Conservation (phyloP, 2,888 invertebrate species). For the Drosophila emarginata region DNA sequence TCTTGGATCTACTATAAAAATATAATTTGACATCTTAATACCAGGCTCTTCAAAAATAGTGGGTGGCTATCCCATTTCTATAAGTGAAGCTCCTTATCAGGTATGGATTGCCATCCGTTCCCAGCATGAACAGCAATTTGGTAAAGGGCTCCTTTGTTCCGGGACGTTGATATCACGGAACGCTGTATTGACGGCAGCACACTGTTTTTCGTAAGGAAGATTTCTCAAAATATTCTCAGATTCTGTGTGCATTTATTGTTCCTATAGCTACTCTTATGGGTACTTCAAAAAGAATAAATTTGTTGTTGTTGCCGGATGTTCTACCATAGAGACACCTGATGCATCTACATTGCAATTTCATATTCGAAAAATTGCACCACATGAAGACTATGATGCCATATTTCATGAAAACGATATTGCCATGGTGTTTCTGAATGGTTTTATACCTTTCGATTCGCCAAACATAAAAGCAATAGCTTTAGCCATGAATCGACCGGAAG, state of each 20-base stretch:
- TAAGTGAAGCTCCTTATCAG: slow-evolving; percentile 39
- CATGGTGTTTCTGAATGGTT: not conserved
- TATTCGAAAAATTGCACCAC: not conserved
- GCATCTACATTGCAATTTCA: not conserved
- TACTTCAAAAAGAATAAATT: no score
- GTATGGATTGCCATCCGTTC: no score
- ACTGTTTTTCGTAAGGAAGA: not conserved
- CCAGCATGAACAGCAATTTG: no score
- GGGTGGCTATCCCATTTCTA: slow-evolving; percentile 43
- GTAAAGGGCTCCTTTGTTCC: no score
- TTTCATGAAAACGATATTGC: not conserved
- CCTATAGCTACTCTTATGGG: no score
- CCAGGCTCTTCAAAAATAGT: slow-evolving; percentile 22
- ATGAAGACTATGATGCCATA: not conserved
- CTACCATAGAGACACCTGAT: not conserved
- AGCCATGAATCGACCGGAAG: not conserved
- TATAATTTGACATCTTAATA: no score
- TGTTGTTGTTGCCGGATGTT: slow-evolving; percentile 13
- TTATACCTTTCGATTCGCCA: not conserved
- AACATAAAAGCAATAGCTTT: not conserved
- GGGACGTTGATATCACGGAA: not conserved
- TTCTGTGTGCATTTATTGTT: no score
- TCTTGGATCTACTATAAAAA: no score
- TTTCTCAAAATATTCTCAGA: no score
- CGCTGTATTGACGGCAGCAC: not conserved